Evolutionary conservation across 2,797 vertebrate genomes (phyloP), one percentile per base, ranked within the genome.

Genomic region (Scolopax bukidnonensis): DNA sequence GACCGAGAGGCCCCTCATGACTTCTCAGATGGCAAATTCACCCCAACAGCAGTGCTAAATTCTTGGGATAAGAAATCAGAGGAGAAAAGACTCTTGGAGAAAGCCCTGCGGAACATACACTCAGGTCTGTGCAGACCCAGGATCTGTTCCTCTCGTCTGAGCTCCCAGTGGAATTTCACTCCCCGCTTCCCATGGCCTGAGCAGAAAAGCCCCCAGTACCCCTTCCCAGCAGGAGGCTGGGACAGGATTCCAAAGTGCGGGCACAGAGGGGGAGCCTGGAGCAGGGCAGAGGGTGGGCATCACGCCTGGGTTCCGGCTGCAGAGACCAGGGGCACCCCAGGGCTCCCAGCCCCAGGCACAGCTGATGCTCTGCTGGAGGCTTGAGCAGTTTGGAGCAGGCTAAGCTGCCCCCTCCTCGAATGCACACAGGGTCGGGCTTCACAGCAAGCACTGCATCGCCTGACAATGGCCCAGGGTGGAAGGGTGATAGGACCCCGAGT

Each of bases 401-500:
- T 45, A 16, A 11, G 19, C 47, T 14, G 11, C 16, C 41, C 23
- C n/a, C 36, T 27, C 32, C 11, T 15, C 45, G 4, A 6, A 23
- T 32, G 20, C 48, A 10, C 6, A 12, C 2, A 16, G 21, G 57
- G 10, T 48, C 25, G 2, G 25, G 36, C 47, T n/a, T 12, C 0
- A 0, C 16, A 24, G 23, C 47, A n/a, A 56, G 56, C 17, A 13
- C 11, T 19, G 28, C 21, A 11, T 16, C 28, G 25, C 53, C 47
- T 16, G 40, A 33, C 48, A n/a, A 13, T 2, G 27, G 6, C 16
- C 4, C 1, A 24, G 20, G 38, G 24, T 3, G n/a, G n/a, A 20
- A 36, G 28, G n/a, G n/a, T 43, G 5, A 3, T 2, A 20, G 1
- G 2, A n/a, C 10, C 51, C 73, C 10, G 1, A 4, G 32, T 10